A percentile compares a stretch with the other conserved stretches of the same genome.
Conservation (phyloP, 2,888 invertebrate species). For the Syrista parreyssii region DNA sequence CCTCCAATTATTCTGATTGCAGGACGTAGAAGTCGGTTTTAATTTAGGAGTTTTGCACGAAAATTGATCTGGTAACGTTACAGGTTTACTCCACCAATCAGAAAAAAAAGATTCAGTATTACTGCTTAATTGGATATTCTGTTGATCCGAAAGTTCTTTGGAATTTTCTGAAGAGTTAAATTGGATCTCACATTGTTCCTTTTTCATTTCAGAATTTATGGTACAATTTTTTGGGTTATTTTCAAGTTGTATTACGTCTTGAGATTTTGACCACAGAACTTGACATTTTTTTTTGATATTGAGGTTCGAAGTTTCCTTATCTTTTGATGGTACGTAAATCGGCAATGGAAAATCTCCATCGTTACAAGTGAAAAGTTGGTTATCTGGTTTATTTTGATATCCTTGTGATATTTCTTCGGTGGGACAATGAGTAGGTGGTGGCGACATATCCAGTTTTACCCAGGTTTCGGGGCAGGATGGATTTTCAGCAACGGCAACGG, state of each 20-base stretch:
- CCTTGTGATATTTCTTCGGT: background rate
- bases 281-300: too few relatives aligned
- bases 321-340: too few relatives aligned
- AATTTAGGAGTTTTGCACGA: background rate
- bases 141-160: background rate
- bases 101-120: background rate
- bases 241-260: too few relatives aligned
- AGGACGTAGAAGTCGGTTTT: background rate
- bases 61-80: background rate
- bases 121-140: background rate
- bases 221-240: background rate
- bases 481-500: background rate
- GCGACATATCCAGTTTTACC: background rate
- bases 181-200: background rate
- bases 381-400: background rate
- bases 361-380: background rate
- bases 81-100: conserved; percentile 3
- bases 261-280: too few relatives aligned
- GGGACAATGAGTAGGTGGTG: background rate
- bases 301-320: too few relatives aligned
- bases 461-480: background rate
- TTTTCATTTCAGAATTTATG: background rate
- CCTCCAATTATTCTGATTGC: background rate
- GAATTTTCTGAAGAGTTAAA: background rate
- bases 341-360: too few relatives aligned